Conservation (phyloP, 2,113 vertebrate genomes). For the Psammodynastes pulverulentus region DNA sequence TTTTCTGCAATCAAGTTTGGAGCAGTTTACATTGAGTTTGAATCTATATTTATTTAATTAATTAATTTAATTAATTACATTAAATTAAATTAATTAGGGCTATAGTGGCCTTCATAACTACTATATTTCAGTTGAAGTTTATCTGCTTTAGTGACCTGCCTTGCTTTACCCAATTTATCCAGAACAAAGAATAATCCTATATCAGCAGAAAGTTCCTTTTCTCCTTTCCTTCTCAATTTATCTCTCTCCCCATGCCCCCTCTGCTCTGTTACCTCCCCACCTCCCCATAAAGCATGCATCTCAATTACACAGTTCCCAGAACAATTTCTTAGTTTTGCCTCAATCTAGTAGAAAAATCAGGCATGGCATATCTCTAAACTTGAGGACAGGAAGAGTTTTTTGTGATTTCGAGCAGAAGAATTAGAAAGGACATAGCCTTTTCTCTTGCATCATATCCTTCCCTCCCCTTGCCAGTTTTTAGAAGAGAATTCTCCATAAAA, state of each 20-base stretch:
- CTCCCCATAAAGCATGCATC: background rate
- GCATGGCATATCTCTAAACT: background rate
- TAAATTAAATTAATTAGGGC: too few relatives aligned
- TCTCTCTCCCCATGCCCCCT: background rate
- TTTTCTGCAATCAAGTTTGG: too few relatives aligned
- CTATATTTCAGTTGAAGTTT: background rate
- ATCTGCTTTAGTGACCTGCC: background rate
- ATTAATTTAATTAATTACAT: too few relatives aligned
- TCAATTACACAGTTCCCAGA: background rate
- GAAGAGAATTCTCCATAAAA: constrained; percentile 42
- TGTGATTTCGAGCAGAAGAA: background rate
- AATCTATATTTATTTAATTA: too few relatives aligned
- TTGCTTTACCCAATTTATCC: background rate
- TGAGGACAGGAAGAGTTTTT: background rate
- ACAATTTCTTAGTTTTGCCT: background rate
- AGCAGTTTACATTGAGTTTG: too few relatives aligned
- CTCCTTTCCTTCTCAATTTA: background rate
- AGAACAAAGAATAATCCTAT: background rate
- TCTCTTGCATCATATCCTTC: background rate
- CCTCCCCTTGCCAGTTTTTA: background rate
- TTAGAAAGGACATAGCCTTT: background rate
- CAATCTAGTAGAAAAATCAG: background rate
- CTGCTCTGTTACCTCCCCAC: background rate
- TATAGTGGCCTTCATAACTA: background rate
- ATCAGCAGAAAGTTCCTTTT: background rate